A percentile compares a stretch with the other conserved stretches of the same genome.
These are phyloP conservation scores for Drosophila nannoptera DNA, from an alignment of 1,140 invertebrate genomes.

Conservation along the genomic window DNA sequence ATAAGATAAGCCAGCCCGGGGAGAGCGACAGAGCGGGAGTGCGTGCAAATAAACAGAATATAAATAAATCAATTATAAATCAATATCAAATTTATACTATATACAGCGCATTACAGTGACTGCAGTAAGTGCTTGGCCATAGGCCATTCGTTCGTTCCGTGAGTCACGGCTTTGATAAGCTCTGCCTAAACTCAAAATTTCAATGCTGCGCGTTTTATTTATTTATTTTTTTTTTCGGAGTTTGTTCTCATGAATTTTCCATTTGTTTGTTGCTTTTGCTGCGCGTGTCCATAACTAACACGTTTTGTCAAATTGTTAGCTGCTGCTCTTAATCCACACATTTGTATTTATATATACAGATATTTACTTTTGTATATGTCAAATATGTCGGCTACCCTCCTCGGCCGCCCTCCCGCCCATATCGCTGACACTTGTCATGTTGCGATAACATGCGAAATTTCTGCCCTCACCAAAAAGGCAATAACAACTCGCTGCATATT, in stretches of 20 bases:
- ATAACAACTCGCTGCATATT: constrained; percentile 72
- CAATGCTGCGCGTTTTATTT: constrained; percentile 42
- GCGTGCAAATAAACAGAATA: constrained; percentile 18
- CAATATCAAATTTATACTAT: not conserved
- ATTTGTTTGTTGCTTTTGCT: constrained; percentile 25
- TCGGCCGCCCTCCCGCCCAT: constrained; percentile 13
- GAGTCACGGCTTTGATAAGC: constrained; percentile 29
- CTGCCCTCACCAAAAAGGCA: constrained; percentile 58
- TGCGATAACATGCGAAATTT: constrained; percentile 75
- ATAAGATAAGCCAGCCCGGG: constrained; percentile 13
- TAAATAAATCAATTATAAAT: not conserved
- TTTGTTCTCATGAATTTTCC: not conserved
- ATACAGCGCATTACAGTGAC: not conserved
- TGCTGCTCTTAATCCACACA: constrained; percentile 12
- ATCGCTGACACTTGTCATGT: constrained; percentile 68
- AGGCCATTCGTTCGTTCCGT: not conserved
- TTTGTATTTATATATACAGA: constrained; percentile 5
- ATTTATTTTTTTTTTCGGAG: constrained; percentile 21
- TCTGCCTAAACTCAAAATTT: constrained; percentile 25
- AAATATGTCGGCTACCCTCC: not conserved
- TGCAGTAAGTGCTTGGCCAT: too few species aligned
- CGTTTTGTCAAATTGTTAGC: constrained; percentile 62
- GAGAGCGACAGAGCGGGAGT: too few species aligned
- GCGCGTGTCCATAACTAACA: constrained; percentile 42
- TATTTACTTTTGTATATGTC: constrained; percentile 17